These are phyloP conservation scores for Heliothis peltigera DNA, from an alignment of 2,888 invertebrate genomes.

Conservation along the genomic window DNA sequence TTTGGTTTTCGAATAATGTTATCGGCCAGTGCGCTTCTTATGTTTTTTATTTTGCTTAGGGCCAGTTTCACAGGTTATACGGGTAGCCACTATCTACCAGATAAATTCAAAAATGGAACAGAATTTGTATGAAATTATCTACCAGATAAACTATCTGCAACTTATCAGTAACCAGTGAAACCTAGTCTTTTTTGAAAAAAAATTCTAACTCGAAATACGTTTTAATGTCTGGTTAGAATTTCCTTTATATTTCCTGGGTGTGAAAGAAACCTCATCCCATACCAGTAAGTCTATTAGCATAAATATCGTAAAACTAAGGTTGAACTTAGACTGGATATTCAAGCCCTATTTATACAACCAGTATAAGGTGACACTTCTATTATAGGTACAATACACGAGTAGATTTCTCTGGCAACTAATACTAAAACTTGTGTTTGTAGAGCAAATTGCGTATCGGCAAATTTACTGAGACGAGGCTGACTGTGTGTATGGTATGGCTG, in stretches of 20 bases:
- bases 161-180: no score
- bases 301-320: neutral
- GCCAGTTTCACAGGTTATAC: no score
- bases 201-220: no score
- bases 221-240: neutral
- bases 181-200: neutral
- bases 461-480: slow-evolving; percentile 71
- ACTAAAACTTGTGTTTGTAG: slow-evolving; percentile 66
- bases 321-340: neutral
- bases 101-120: no score
- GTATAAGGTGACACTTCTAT: slow-evolving; percentile 13
- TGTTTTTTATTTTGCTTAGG: no score
- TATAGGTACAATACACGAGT: slow-evolving; percentile 38
- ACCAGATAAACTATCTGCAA: no score
- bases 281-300: slow-evolving; percentile 2
- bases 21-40: slow-evolving; percentile 34
- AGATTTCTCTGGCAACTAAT: slow-evolving; percentile 64
- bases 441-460: slow-evolving; percentile 83
- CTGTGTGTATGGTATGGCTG: slow-evolving; percentile 35
- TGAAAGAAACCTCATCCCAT: slow-evolving; percentile 17
- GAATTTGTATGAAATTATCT: no score
- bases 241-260: neutral
- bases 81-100: no score
- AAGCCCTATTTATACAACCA: neutral
- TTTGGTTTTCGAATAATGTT: slow-evolving; percentile 26